phyloP scores from a whole-genome alignment of 2,113 vertebrate species.

The Ciconia maguari region DNA sequence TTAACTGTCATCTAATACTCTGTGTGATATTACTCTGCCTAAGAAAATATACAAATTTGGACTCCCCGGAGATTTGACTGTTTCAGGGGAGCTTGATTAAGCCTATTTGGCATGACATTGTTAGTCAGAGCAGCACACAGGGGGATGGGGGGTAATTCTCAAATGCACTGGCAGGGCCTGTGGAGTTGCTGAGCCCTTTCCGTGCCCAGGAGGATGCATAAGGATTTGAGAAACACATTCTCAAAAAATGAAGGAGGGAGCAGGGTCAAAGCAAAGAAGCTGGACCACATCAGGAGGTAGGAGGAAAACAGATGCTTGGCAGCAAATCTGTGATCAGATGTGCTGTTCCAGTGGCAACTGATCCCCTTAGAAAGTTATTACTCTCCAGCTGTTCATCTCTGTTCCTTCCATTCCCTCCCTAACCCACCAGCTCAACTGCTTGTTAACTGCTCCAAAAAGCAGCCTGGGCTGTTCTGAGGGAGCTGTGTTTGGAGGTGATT shows the following conservation, averaged over 20 bases:
- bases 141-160: neutral
- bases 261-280: constrained; percentile 22
- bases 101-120: neutral
- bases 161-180: neutral
- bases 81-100: constrained; percentile 43
- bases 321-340: neutral
- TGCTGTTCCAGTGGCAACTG: constrained; percentile 12
- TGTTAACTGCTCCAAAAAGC: neutral
- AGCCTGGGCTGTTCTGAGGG: neutral
- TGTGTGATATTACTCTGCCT: constrained; percentile 50
- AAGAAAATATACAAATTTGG: constrained; percentile 61
- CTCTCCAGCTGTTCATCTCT: constrained; percentile 32
- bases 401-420: neutral
- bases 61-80: constrained; percentile 6
- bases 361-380: constrained; percentile 23
- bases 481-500: neutral
- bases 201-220: neutral
- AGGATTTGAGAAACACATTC: neutral
- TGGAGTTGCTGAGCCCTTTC: neutral
- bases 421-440: neutral
- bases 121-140: neutral
- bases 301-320: constrained; percentile 54
- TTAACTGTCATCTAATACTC: constrained; percentile 44
- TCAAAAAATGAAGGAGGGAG: neutral
- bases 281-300: constrained; percentile 12